Conservation (phyloP, 2,888 invertebrate genomes). For the Cyaniris semiargus region DNA sequence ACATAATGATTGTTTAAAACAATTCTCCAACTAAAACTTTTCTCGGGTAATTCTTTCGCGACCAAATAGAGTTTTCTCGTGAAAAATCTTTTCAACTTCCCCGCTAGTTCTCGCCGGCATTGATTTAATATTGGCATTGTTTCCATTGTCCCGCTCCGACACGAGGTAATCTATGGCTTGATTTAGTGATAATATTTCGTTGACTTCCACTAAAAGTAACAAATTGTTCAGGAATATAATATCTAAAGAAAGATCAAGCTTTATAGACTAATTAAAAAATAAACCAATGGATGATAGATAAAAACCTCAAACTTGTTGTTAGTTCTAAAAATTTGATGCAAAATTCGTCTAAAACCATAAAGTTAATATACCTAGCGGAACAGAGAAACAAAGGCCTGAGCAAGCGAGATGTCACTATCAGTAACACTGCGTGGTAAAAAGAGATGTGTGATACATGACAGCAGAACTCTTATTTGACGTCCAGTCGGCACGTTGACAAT, state of each 20-base stretch:
- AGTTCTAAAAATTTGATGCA: background rate
- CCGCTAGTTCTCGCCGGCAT: conserved; percentile 15
- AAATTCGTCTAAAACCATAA: background rate
- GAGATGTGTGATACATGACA: no score
- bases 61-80: conserved; percentile 21
- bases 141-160: conserved; percentile 18
- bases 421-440: no score
- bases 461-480: no score
- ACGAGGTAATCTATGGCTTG: conserved; percentile 2
- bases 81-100: conserved; percentile 17
- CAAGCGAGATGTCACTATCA: no score
- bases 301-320: background rate
- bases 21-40: conserved; percentile 7
- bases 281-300: background rate
- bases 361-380: no score
- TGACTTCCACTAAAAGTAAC: background rate
- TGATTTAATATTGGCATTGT: conserved; percentile 27
- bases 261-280: no score
- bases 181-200: background rate
- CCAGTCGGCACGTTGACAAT: no score
- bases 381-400: no score
- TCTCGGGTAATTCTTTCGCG: conserved; percentile 13
- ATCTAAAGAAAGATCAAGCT: background rate
- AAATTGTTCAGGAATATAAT: background rate
- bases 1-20: conserved; percentile 12